A percentile compares a stretch with the other conserved stretches of the same genome.
Evolutionary conservation across 2,888 invertebrate species (phyloP).

Genomic region (Hirtodrosophila duncani): DNA sequence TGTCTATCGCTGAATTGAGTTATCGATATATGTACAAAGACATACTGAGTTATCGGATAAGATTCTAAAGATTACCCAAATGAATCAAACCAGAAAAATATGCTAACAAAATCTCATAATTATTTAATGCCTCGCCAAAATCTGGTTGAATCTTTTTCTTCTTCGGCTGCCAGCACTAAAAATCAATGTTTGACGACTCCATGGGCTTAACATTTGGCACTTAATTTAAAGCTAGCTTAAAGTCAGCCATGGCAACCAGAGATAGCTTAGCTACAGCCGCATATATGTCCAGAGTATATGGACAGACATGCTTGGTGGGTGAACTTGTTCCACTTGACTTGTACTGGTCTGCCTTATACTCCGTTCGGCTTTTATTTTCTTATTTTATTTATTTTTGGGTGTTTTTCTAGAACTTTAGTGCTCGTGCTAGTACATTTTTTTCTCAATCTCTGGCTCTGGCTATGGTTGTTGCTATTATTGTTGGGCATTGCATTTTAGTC

Average conservation of each 20-base stretch:
- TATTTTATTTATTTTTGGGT: too few relatives aligned
- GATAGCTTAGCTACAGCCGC: neutral
- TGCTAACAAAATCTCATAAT: too few relatives aligned
- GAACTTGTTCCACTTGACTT: too few relatives aligned
- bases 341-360: too few relatives aligned
- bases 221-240: conserved; percentile 44
- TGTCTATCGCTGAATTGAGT: too few relatives aligned
- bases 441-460: conserved; percentile 29
- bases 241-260: conserved; percentile 2
- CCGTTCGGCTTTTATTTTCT: too few relatives aligned
- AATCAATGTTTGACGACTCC: conserved; percentile 50
- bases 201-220: conserved; percentile 48
- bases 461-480: conserved; percentile 27
- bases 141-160: too few relatives aligned
- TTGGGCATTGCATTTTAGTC: conserved; percentile 64
- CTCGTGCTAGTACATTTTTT: conserved; percentile 17
- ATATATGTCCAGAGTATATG: neutral
- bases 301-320: conserved; percentile 27
- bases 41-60: too few relatives aligned
- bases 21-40: too few relatives aligned
- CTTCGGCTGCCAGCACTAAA: conserved; percentile 19
- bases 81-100: neutral
- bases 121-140: too few relatives aligned
- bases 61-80: too few relatives aligned
- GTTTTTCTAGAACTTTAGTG: too few relatives aligned